Conservation (phyloP, 2,888 invertebrate species). For the Xestia sexstrigata region DNA sequence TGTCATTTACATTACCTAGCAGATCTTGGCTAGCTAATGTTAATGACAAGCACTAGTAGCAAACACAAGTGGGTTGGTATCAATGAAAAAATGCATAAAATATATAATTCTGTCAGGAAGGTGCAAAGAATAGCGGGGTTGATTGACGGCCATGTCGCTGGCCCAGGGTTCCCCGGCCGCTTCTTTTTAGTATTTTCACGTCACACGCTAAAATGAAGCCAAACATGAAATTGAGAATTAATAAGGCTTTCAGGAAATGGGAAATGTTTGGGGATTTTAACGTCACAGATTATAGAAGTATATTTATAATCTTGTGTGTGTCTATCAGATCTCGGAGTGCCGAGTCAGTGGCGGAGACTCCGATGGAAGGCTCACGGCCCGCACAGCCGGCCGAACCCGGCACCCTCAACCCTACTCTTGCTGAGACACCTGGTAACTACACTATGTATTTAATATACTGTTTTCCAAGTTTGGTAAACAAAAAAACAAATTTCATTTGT, state of each 20-base stretch:
- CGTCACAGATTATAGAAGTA: neutral
- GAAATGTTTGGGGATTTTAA: neutral
- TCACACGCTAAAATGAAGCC: neutral
- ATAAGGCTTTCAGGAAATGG: slow-evolving; percentile 23
- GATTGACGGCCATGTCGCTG: neutral
- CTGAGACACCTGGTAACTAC: slow-evolving; percentile 95
- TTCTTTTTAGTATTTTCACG: neutral
- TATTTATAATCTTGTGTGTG: neutral
- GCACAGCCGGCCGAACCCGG: slow-evolving; percentile 97
- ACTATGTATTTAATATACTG: neutral
- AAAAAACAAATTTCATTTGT: neutral
- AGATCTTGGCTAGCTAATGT: neutral
- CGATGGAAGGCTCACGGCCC: slow-evolving; percentile 96
- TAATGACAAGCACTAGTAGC: too few relatives aligned
- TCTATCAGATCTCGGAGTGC: slow-evolving; percentile 82
- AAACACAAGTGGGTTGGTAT: too few relatives aligned
- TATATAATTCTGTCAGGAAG: neutral
- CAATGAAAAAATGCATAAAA: neutral
- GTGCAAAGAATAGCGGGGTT: neutral
- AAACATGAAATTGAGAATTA: neutral
- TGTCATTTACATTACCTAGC: neutral
- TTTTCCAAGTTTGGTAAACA: neutral
- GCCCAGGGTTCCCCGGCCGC: neutral
- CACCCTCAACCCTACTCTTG: slow-evolving; percentile 96
- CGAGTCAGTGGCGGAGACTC: slow-evolving; percentile 91